Base-by-base conservation (phyloP, 1,140 invertebrate genomes). In the Stegodyphus mimosarum region DNA sequence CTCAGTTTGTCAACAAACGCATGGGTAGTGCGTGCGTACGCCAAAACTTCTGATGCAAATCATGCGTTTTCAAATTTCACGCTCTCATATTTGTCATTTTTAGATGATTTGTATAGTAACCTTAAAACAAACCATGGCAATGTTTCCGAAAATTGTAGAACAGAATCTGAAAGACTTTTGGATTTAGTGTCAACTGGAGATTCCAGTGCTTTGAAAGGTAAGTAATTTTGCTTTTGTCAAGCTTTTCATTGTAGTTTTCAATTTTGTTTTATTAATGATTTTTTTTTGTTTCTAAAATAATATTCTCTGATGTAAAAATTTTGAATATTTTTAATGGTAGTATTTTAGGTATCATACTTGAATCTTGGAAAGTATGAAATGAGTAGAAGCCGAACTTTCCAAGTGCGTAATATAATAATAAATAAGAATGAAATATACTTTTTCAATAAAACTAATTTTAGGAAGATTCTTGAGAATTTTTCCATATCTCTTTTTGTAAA, bases 151-250 rank as follows among this genome's bases (percentile, higher is more conserved):
- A 4, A 17, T 5, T 80, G 78, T 17, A 33, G 33, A 50, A 13
- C 13, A 0, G 67, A 80, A 11, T 71, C 50, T 15, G 48, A 49
- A n/a, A 11, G 71, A 13, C 49, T 80, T n/a, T 17, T 60, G 6
- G 6, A 55, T 6, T 71, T 80, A 11, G 69, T 64, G 0, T 15
- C 7, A 11, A 10, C 1, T 33, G 78, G 69, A 0, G 67, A 80
- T 72, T 48, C 69, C 15, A 60, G 60, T 63, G 78, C 78, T n/a
- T 60, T 80, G 53, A 71, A 80, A 50, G 18, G 78, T 80, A 80
- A 71, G 78, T 80, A 15, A 10, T 2, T 70, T 60, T 60, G 55
- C 55, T 60, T 60, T 60, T 60, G 55, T 60, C 9, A 60, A 11
- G 2, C 55, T 60, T 60, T 15, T 1, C 9, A 60, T 60, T 2